phyloP scores from a whole-genome alignment of 2,113 vertebrate species.

The Hemiprocne comata region DNA sequence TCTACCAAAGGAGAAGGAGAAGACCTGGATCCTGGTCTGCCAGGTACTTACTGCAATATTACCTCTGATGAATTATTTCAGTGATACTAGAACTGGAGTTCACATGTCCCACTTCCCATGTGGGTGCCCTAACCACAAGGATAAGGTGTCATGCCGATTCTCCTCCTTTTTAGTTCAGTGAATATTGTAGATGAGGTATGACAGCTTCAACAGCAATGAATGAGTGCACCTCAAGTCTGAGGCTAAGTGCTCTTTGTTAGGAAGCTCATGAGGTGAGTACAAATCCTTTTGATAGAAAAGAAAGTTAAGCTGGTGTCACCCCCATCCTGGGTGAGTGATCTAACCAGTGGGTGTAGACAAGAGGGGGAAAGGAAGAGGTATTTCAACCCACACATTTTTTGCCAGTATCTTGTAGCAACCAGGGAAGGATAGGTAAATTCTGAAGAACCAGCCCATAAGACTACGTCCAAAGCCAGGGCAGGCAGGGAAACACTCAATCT shows the following conservation, averaged over 20 bases:
- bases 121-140: not conserved
- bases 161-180: not conserved
- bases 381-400: not conserved
- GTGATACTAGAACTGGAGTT: not conserved
- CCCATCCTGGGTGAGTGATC: slow-evolving; percentile 13
- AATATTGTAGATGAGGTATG: not conserved
- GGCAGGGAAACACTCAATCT: not conserved
- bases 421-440: not conserved
- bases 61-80: not conserved
- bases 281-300: not conserved
- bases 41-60: not conserved
- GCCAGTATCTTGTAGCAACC: not conserved
- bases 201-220: not conserved
- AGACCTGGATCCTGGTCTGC: not conserved
- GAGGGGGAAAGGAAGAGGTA: not conserved
- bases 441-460: not conserved
- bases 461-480: not conserved
- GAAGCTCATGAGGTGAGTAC: not conserved
- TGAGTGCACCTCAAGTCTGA: not conserved
- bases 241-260: not conserved
- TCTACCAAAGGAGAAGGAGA: not conserved
- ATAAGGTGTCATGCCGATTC: not conserved
- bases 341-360: not conserved
- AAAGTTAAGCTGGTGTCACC: slow-evolving; percentile 19
- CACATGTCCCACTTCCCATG: not conserved